Conservation (phyloP, 2,797 vertebrate genomes). For the Malacoraja senta region DNA sequence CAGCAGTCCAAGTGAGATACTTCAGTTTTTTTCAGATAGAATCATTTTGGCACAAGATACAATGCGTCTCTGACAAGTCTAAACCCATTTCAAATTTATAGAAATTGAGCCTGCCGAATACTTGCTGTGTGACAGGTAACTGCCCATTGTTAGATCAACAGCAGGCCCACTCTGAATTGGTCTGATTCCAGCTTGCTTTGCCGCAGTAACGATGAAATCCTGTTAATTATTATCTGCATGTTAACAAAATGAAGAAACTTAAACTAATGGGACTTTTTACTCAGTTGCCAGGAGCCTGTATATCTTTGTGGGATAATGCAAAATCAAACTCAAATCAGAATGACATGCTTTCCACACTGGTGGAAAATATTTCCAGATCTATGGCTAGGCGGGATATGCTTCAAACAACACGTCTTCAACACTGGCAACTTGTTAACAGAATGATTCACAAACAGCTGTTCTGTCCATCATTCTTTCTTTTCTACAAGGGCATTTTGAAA, state of each 20-base stretch:
- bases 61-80: background rate
- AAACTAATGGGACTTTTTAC: background rate
- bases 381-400: constrained; percentile 11
- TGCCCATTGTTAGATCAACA: constrained; percentile 29
- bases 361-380: constrained; percentile 25
- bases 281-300: background rate
- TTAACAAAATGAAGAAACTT: background rate
- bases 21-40: background rate
- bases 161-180: background rate
- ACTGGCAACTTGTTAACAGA: constrained; percentile 33
- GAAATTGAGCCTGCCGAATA: background rate
- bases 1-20: background rate
- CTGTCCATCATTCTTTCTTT: constrained; percentile 25
- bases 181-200: background rate
- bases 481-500: constrained; percentile 25
- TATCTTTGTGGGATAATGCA: constrained; percentile 7
- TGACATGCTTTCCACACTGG: constrained; percentile 14
- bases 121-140: constrained; percentile 20
- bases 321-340: constrained; percentile 16
- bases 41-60: background rate
- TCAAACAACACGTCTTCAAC: constrained; percentile 26
- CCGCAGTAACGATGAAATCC: background rate
- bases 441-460: constrained; percentile 26
- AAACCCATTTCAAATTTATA: background rate
- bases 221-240: background rate